Evolutionary conservation across 2,797 vertebrate genomes (phyloP).

Genomic region (Falco peregrinus): DNA sequence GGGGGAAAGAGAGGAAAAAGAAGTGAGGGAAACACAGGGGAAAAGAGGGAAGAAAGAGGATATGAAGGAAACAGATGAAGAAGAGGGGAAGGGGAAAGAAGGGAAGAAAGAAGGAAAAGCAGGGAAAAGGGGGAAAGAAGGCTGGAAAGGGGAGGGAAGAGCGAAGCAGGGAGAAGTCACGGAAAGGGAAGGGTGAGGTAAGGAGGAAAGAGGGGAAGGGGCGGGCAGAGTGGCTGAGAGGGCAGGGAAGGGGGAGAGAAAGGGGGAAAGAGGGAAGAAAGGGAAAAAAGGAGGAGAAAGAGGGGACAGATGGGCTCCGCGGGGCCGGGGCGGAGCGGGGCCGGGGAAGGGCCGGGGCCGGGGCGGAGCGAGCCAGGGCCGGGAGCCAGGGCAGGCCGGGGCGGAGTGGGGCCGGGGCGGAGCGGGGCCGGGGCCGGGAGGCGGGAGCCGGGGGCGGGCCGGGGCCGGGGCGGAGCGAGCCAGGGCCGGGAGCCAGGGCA

Average conservation of each 20-base stretch:
- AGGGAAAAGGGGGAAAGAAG: not conserved
- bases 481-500: too few species aligned
- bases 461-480: too few species aligned
- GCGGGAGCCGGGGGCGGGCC: too few species aligned
- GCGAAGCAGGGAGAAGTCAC: not conserved
- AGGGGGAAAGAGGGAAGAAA: not conserved
- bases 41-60: not conserved
- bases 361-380: too few species aligned
- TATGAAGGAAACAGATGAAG: not conserved
- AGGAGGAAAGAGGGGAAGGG: not conserved
- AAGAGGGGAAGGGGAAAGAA: not conserved
- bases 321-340: not conserved
- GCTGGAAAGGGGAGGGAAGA: not conserved
- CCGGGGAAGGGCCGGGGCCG: too few species aligned
- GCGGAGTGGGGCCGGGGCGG: too few species aligned
- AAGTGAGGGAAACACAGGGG: not conserved
- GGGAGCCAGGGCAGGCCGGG: too few species aligned
- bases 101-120: too few species aligned
- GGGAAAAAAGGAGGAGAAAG: too few species aligned
- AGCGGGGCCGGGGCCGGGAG: too few species aligned
- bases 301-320: too few species aligned
- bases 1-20: not conserved
- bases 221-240: not conserved
- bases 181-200: not conserved
- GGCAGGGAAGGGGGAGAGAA: not conserved